Percentiles rank a stretch among this genome's conserved stretches.
Conservation (phyloP, 2,888 invertebrate genomes). For the Apeira syringaria region DNA sequence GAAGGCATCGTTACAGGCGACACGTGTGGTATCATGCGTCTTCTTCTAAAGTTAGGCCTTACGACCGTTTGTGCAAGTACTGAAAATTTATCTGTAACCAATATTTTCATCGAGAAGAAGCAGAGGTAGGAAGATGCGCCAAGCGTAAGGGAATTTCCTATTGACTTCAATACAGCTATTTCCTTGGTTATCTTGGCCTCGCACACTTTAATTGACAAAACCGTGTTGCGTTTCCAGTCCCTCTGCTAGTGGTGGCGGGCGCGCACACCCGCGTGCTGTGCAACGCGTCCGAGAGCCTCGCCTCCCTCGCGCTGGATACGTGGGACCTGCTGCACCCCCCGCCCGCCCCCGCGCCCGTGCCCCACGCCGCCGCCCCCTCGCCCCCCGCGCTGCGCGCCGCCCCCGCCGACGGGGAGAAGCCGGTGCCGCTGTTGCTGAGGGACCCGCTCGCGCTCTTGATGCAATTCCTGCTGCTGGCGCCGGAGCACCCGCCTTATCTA, state of each 20-base stretch:
- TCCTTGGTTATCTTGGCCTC: too few relatives aligned
- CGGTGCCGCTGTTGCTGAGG: slow-evolving; percentile 91
- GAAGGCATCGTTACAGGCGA: too few relatives aligned
- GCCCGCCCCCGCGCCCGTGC: slow-evolving; percentile 15
- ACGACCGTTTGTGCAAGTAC: too few relatives aligned
- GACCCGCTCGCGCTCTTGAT: slow-evolving; percentile 94
- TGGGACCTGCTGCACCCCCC: slow-evolving; percentile 44
- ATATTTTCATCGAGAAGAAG: too few relatives aligned
- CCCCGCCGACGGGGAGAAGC: slow-evolving; percentile 26
- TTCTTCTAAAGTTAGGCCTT: too few relatives aligned
- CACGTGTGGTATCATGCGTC: too few relatives aligned
- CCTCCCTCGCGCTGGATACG: slow-evolving; percentile 45
- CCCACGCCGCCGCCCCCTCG: slow-evolving; percentile 15
- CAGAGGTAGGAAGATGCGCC: too few relatives aligned
- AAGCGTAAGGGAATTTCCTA: too few relatives aligned
- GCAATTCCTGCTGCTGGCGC: slow-evolving; percentile 93
- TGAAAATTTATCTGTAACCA: too few relatives aligned
- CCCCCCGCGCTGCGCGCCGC: slow-evolving; percentile 30
- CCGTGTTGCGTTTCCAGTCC: slow-evolving; percentile 84
- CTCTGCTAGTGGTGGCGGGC: slow-evolving; percentile 93
- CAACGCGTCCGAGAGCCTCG: slow-evolving; percentile 46
- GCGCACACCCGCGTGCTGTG: slow-evolving; percentile 91
- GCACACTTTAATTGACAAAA: too few relatives aligned
- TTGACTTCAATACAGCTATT: too few relatives aligned
- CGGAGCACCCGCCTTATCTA: slow-evolving; percentile 86